phyloP scores from a whole-genome alignment of 2,888 invertebrate genomes.

The Eristalinus aeneus region DNA sequence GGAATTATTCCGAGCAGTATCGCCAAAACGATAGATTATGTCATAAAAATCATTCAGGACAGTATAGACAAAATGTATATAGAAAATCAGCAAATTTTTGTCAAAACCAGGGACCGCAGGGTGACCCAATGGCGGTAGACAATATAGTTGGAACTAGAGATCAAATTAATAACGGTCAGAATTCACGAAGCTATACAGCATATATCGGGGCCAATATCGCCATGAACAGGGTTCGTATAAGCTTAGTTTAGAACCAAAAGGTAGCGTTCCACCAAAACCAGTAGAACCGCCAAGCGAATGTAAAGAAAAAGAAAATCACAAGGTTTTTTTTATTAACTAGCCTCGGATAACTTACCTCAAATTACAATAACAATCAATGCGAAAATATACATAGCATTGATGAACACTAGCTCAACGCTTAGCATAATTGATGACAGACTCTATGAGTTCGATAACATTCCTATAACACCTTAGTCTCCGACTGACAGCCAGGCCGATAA shows the following conservation, averaged over 20 bases:
- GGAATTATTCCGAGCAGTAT: not conserved
- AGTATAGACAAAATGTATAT: not conserved
- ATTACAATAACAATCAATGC: not conserved
- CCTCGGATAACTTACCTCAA: constrained; percentile 11
- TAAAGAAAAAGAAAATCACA: not conserved
- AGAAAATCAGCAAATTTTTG: not conserved
- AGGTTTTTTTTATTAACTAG: constrained; percentile 22
- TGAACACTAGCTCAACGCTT: constrained; percentile 7
- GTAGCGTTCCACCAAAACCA: no score
- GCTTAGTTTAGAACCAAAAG: no score
- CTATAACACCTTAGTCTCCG: no score
- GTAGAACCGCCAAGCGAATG: not conserved
- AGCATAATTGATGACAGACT: constrained; percentile 22
- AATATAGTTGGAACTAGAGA: not conserved
- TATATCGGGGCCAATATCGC: constrained; percentile 4
- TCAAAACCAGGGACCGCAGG: not conserved
- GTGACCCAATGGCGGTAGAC: not conserved
- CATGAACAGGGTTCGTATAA: constrained; percentile 8
- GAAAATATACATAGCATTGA: not conserved
- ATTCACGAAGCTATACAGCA: constrained; percentile 8
- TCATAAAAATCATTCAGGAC: not conserved
- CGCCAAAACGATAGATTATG: not conserved
- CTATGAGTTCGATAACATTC: not conserved
- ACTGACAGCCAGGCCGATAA: no score
- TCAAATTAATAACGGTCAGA: constrained; percentile 10